Base-by-base conservation (phyloP, 2,797 vertebrate genomes). In the Leptatherina wallacei region DNA sequence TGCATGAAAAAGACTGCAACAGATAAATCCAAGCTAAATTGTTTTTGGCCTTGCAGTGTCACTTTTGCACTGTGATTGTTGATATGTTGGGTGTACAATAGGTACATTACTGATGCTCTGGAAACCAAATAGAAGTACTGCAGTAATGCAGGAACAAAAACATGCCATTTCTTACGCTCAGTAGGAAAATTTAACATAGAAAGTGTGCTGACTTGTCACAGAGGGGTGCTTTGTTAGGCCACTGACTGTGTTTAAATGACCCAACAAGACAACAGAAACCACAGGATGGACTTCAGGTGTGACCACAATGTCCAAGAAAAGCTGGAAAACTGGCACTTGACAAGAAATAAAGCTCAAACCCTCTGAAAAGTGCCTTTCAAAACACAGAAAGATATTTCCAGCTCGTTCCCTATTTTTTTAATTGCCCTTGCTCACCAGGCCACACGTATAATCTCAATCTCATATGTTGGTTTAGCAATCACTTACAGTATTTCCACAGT, bases 391-490 rank as follows among this genome's bases (percentile, higher is more conserved):
- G 29, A 73, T 33, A 75, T 82, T 82, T 79, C 69, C 79, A 87
- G 59, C 73, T 65, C 54, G 76, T 59, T 69, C 63, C 71, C 69
- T 67, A 83, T 76, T 65, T 85, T 80, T 79, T 44, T 70, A 82
- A 58, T 57, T 47, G 64, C 71, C 63, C 69, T 66, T 61, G 12
- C 73, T 14, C 71, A 77, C 65, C 52, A 80, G 85, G 74, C 73
- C 65, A 65, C 72, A 78, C 35, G 18, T 65, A 33, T 74, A 78
- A 83, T 85, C 49, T 84, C 57, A 81, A 79, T 85, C 69, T 87
- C 81, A 86, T 84, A 80, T 85, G 80, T 78, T 77, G 60, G 78
- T 80, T 84, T 73, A 76, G 62, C 61, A 78, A 69, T 81, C 69
- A 77, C 61, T 74, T 60, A 65, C 44, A 58, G 49, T 69, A 70